These are phyloP conservation scores for Castor canadensis DNA, from an alignment of 2,113 vertebrate genomes.

Conservation along the genomic window DNA sequence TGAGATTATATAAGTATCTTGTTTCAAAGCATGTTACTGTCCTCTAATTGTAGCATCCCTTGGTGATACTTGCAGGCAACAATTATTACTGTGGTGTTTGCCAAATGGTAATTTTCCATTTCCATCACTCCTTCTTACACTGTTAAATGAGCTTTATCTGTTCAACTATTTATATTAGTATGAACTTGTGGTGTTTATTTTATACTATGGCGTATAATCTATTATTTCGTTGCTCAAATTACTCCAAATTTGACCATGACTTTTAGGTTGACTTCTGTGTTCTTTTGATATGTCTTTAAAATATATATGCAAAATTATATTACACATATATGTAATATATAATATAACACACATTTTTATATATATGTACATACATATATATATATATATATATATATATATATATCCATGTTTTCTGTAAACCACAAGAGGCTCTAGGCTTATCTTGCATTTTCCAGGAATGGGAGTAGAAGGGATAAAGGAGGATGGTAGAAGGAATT, in stretches of 20 bases:
- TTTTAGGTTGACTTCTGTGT: background rate
- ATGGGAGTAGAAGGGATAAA: too few relatives aligned
- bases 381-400: background rate
- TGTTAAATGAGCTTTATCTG: background rate
- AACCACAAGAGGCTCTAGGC: background rate
- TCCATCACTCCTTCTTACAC: background rate
- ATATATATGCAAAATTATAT: too few relatives aligned
- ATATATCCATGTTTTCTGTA: background rate
- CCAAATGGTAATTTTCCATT: slow-evolving; percentile 55
- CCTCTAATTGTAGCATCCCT: background rate
- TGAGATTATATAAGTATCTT: background rate
- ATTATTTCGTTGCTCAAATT: background rate
- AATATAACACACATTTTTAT: too few relatives aligned
- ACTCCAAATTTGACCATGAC: background rate
- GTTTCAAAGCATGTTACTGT: background rate
- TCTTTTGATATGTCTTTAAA: background rate
- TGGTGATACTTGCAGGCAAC: slow-evolving; percentile 15
- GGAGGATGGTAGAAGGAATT: too few relatives aligned
- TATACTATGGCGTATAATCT: slow-evolving; percentile 3
- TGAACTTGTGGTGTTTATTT: background rate
- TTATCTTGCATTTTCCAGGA: background rate
- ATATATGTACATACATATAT: background rate
- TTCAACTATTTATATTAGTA: background rate
- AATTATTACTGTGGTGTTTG: slow-evolving; percentile 7
- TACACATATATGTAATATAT: background rate